A percentile compares a stretch with the other conserved stretches of the same genome.
Evolutionary conservation across 1,140 invertebrate species (phyloP).

Genomic region (Brachionus koreanus): DNA sequence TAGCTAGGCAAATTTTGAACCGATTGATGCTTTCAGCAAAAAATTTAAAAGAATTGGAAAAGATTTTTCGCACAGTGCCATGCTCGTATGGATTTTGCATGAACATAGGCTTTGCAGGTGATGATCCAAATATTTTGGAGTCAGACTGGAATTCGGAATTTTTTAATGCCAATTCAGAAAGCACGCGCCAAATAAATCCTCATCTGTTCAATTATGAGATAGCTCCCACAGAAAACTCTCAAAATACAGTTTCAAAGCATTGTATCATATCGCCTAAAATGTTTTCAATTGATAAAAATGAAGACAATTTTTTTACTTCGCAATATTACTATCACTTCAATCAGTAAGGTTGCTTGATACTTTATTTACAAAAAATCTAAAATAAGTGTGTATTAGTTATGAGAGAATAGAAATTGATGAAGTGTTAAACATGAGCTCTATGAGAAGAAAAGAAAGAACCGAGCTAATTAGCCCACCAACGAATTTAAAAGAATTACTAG

Average conservation of each 20-base stretch:
- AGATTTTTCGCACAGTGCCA: neutral
- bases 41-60: constrained; percentile 21
- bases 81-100: constrained; percentile 24
- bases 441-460: neutral
- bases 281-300: neutral
- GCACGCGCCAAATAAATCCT: neutral
- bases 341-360: neutral
- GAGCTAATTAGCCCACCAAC: neutral
- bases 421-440: neutral
- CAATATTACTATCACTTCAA: constrained; percentile 25
- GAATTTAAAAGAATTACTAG: constrained; percentile 4
- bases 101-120: constrained; percentile 28
- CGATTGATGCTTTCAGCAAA: constrained; percentile 23
- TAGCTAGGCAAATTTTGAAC: constrained; percentile 34
- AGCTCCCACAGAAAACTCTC: neutral
- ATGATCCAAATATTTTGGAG: neutral
- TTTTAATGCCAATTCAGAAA: neutral
- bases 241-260: constrained; percentile 25
- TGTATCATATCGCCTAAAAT: neutral
- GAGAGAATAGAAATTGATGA: constrained; percentile 9
- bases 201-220: constrained; percentile 22
- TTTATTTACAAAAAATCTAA: neutral
- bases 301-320: neutral
- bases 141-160: constrained; percentile 23
- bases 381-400: neutral